Evolutionary conservation across 2,888 invertebrate genomes (phyloP), one percentile per base, ranked within the genome.

Genomic region (Helobdella robusta): DNA sequence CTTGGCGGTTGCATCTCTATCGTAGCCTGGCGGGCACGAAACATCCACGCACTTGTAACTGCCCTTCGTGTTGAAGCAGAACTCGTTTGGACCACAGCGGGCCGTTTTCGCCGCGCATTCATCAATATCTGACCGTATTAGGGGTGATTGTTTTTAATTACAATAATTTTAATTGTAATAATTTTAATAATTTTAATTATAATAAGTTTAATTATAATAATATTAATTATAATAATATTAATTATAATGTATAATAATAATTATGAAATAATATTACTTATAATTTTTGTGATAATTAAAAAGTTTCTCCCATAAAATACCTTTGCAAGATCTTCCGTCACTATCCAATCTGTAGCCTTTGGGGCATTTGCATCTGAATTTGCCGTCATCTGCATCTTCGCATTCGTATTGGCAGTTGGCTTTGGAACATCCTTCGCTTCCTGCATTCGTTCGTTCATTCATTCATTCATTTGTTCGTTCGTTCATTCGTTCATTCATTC

Each of bases 71-170:
- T 84, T 84, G 72, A 84, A 81, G 71, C 84, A 84, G 66, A 81
- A 78, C 67, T 81, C 77, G 54, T 81, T 78, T n/a, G 73, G 72
- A 1, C 78, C 78, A 75, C 84, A 84, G 18, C 75, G 66, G 4
- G 79, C 76, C 35, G 76, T 73, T 50, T 75, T 72, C 67, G 79
- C 77, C 18, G 71, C 66, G 71, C 84, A 84, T 73, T 84, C 84
- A 74, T 84, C 78, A 46, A 82, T 77, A 75, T 83, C 83, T 83
- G n/a, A n/a, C n/a, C n/a, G n/a, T n/a, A n/a, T n/a, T n/a, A n/a
- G n/a, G n/a, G 5, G 50, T 50, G 40, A 40, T 40, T 40, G 40
- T 18, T 18, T 40, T 40, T 18, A 18, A 40, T 18, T 40, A 40
- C 40, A 40, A 11, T 40, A 11, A 15, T 18, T 15, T 15, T 40